Conservation (phyloP, 2,888 invertebrate species). For the Prenolepis imparis region DNA sequence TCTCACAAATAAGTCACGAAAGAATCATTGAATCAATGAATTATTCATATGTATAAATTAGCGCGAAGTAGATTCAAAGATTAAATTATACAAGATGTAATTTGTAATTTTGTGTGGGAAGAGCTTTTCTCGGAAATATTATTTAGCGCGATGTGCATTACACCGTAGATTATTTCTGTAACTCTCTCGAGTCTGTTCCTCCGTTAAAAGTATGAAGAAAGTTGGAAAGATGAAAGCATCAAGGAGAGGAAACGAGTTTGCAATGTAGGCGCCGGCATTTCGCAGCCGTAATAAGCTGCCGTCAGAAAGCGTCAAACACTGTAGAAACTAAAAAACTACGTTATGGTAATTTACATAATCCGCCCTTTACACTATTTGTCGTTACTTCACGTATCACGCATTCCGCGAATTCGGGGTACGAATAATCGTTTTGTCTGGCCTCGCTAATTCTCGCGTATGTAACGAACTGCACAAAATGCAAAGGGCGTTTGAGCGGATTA, state of each 20-base stretch:
- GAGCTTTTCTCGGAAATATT: background rate
- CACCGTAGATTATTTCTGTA: background rate
- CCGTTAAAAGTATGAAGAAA: slow-evolving; percentile 2
- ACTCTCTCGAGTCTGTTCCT: background rate
- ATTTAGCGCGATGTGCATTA: background rate
- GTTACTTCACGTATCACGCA: slow-evolving; percentile 7
- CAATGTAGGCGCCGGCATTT: slow-evolving; percentile 13
- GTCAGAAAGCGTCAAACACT: slow-evolving; percentile 28
- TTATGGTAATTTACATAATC: slow-evolving; percentile 37
- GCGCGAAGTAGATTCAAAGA: background rate
- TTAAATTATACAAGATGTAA: background rate
- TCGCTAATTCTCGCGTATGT: background rate
- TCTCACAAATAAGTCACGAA: background rate
- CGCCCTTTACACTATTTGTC: slow-evolving; percentile 16
- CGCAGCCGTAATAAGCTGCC: slow-evolving; percentile 12
- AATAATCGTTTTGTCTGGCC: slow-evolving; percentile 10
- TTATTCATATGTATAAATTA: slow-evolving; percentile 6
- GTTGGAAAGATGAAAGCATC: slow-evolving; percentile 2
- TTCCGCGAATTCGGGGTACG: background rate
- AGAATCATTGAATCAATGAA: background rate
- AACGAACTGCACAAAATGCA: slow-evolving; percentile 6
- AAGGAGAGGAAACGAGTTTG: background rate
- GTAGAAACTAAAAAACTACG: slow-evolving; percentile 1
- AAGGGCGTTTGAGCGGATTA: slow-evolving; percentile 5
- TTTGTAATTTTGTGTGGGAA: background rate